Base-by-base conservation (phyloP, 1,140 invertebrate genomes). In the Atopsyche davidsoni region DNA sequence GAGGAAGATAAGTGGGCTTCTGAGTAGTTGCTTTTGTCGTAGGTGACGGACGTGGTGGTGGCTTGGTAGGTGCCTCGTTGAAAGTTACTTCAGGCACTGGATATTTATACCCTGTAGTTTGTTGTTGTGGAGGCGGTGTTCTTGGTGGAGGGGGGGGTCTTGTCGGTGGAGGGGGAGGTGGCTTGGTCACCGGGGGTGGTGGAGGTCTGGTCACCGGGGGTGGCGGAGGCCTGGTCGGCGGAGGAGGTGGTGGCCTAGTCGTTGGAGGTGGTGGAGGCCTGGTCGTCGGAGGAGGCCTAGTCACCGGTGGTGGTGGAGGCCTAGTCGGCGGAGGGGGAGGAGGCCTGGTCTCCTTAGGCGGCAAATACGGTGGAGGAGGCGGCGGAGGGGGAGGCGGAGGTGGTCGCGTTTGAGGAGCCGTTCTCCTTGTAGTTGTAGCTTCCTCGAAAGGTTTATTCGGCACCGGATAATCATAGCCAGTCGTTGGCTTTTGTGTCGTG, bases 171-270 rank as follows among this genome's bases (percentile, higher is more conserved):
- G 55, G 51, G 2, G 47, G 36, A 16, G 28, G 31, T 16, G 47
- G 16, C 22, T 41, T 39, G 10, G 53, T 51, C 22, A 47, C 43
- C 32, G 62, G 53, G 7, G 57, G 54, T 32, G 55, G 56, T 2
- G 51, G 45, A 4, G 28, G 32, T 19, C 3, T 23, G 2, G 41
- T 36, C 7, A 31, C 32, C 6, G 31, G 16, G 6, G 16, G 25
- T n/a, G 48, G 48, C 17, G 39, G 41, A 2, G 38, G 19, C 32
- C 44, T 43, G 22, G 16, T 19, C 22, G 18, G 17, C 10, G 55
- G 43, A 13, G 51, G 51, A 10, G 50, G 51, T 10, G 58, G 46
- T 3, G 57, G 55, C 2, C 55, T 16, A 22, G 55, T 45, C 23
- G 32, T 43, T 46, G 48, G 16, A n/a, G 46, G 36, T 18, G 38